Conservation (phyloP, 2,113 vertebrate genomes). For the Ciconia boyciana region DNA sequence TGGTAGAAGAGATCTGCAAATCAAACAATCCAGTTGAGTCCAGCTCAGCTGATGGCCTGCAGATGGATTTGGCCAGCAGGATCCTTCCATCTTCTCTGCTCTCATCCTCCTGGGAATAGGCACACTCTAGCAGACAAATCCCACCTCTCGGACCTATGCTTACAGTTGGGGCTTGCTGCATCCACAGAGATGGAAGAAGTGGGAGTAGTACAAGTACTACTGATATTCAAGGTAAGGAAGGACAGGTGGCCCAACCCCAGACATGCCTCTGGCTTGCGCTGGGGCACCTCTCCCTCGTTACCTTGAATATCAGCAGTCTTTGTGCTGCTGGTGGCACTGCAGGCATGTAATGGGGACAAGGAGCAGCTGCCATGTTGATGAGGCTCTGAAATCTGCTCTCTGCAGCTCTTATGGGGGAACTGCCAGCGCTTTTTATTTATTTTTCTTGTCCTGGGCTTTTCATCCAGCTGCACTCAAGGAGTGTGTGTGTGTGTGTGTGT, state of each 20-base stretch:
- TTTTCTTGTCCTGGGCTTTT: not conserved
- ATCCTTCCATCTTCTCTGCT: not conserved
- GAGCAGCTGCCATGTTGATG: not conserved
- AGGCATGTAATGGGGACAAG: not conserved
- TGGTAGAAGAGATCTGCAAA: not conserved
- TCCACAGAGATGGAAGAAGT: not conserved
- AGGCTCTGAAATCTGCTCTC: not conserved
- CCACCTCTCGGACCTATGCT: not conserved
- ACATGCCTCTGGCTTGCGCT: rapidly evolving
- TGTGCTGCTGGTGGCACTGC: not conserved
- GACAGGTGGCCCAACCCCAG: not conserved
- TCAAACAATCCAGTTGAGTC: not conserved
- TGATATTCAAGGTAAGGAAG: not conserved
- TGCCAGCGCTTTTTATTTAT: rapidly evolving
- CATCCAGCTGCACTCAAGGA: not conserved
- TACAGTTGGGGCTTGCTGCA: not conserved
- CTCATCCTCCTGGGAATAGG: not conserved
- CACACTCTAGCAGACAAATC: not conserved
- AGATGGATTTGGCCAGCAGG: not conserved
- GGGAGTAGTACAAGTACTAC: not conserved
- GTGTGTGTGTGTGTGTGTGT: not conserved
- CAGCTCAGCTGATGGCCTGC: not conserved
- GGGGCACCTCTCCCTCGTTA: not conserved
- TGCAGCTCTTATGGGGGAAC: rapidly evolving
- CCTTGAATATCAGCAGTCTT: rapidly evolving